A percentile compares a stretch with the other conserved stretches of the same genome.
Conservation (phyloP, 2,888 invertebrate genomes). For the Eilema depressum region DNA sequence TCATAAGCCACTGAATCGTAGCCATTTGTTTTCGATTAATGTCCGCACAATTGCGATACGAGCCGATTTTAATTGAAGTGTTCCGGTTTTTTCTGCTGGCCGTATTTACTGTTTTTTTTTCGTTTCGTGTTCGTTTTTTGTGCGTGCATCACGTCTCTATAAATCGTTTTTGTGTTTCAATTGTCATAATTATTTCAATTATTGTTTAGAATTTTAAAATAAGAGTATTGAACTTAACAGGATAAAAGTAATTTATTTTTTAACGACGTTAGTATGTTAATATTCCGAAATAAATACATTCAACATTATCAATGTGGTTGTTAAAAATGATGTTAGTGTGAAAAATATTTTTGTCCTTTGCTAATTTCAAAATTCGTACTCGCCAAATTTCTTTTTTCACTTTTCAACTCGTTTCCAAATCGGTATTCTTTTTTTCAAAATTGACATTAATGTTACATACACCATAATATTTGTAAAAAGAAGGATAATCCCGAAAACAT, state of each 20-base stretch:
- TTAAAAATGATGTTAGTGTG: neutral
- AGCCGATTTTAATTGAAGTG: constrained; percentile 68
- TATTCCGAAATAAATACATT: neutral
- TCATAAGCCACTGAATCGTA: constrained; percentile 56
- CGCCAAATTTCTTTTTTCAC: neutral
- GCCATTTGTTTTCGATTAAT: constrained; percentile 63
- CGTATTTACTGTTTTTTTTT: constrained; percentile 36
- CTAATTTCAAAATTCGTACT: neutral
- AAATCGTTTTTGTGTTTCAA: constrained; percentile 4
- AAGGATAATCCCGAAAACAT: neutral
- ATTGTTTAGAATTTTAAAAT: neutral
- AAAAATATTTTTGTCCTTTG: neutral
- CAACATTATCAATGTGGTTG: neutral
- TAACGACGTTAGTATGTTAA: neutral
- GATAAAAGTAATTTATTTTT: constrained; percentile 1
- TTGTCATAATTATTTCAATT: constrained; percentile 6
- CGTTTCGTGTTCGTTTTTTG: constrained; percentile 22
- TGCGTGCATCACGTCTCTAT: constrained; percentile 9
- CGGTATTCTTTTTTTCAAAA: neutral
- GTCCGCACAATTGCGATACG: constrained; percentile 62
- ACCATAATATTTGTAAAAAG: neutral
- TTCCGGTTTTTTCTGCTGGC: constrained; percentile 64
- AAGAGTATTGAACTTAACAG: neutral
- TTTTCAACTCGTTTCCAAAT: neutral
- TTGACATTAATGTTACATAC: neutral